phyloP scores from a whole-genome alignment of 2,797 vertebrate species.

The Nannoperca obscura region DNA sequence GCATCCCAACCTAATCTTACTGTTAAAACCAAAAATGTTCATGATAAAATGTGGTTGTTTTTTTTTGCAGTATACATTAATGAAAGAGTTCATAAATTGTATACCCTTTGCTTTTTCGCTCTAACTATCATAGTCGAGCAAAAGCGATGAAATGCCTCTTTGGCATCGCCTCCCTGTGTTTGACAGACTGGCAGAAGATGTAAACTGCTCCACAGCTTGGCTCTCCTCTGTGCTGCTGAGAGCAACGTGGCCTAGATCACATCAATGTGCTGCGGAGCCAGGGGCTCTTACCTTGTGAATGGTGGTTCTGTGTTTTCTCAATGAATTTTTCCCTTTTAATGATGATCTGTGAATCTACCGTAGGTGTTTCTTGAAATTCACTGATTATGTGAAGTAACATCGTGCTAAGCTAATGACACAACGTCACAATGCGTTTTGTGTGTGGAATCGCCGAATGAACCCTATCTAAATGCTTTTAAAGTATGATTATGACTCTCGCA shows the following conservation, averaged over 20 bases:
- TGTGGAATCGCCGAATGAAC: background rate
- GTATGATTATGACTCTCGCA: background rate
- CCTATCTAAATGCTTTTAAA: background rate
- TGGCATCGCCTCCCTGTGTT: slow-evolving; percentile 36
- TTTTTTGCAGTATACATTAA: background rate
- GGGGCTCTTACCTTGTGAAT: slow-evolving; percentile 63
- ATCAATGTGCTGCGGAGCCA: slow-evolving; percentile 40
- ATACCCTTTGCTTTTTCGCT: background rate
- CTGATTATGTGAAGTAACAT: slow-evolving; percentile 2
- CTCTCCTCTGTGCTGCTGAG: slow-evolving; percentile 51
- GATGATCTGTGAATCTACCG: slow-evolving; percentile 9
- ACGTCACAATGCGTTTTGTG: background rate
- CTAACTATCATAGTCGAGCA: background rate
- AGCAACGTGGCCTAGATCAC: slow-evolving; percentile 69
- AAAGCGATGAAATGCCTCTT: slow-evolving; percentile 16
- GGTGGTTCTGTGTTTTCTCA: slow-evolving; percentile 59
- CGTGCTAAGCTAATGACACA: background rate
- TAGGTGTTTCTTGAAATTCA: slow-evolving; percentile 14
- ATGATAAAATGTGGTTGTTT: background rate
- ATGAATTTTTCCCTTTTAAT: slow-evolving; percentile 37
- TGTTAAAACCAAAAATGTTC: too few species aligned
- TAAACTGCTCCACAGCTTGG: slow-evolving; percentile 39
- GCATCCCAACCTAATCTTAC: background rate
- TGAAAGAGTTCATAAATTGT: background rate
- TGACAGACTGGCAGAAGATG: slow-evolving; percentile 55